Base-by-base conservation (phyloP, 2,113 vertebrate species). In the Muscicapa adusta region DNA sequence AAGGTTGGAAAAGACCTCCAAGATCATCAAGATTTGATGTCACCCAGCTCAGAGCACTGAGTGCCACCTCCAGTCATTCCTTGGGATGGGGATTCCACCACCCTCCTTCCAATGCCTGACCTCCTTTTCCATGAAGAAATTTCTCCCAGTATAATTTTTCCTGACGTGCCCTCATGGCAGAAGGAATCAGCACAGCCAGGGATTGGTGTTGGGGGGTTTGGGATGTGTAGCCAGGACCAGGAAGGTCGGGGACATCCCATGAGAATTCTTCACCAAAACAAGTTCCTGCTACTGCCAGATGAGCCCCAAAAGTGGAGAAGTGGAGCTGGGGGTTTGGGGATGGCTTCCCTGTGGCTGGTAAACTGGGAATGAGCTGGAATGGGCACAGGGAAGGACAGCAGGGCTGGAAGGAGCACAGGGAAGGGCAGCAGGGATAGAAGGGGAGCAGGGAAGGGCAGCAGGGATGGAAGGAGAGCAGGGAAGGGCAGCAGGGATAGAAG, bases 181-280 rank as follows among this genome's bases (percentile, higher is more conserved):
- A 80, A 71, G 6, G 34, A 38, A 54, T 23, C 58, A 40, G 53
- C 53, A 57, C 15, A 45, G 66, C 7, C 56, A 66, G 47, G 23
- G 20, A 17, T 24, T 42, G 40, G 25, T n/a, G 4, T 1, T 71
- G 48, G 12, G 38, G 17, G 1, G 1, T 5, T 68, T 61, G 71
- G 63, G 58, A 7, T 53, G 18, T 48, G 50, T 43, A 48, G 25
- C 33, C 38, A 42, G 70, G 34, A 51, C 48, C 18, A 53, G 36
- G 43, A 8, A 45, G 18, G 36, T 22, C 0, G 0, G 45, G 47
- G 51, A 62, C 12, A 79, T 4, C 22, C 42, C 3, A 3, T 1
- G 13, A 68, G 60, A 47, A 45, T 43, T 61, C 70, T 9, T 57
- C 25, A 50, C 45, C 12, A 9, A 73, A 89, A 38, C 5, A 50